A percentile compares a stretch with the other conserved stretches of the same genome.
These are phyloP conservation scores for Falco biarmicus DNA, from an alignment of 2,797 vertebrate genomes.

Conservation along the genomic window DNA sequence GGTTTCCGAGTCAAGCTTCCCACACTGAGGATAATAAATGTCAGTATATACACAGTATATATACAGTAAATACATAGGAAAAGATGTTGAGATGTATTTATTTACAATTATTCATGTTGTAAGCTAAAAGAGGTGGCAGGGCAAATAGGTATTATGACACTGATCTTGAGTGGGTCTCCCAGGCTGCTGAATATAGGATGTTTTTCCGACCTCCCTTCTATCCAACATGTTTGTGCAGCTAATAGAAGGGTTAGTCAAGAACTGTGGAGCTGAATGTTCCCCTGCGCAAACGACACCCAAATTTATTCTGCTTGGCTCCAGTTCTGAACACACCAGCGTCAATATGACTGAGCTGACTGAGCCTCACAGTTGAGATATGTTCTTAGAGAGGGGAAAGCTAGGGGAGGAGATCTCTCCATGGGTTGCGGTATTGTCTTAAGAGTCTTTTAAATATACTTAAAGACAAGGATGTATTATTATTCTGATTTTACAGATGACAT, in stretches of 20 bases:
- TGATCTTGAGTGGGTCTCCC: neutral
- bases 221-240: neutral
- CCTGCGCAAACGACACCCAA: neutral
- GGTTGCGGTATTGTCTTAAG: neutral
- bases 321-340: neutral
- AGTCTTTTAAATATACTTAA: neutral
- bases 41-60: neutral
- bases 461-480: neutral
- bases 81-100: neutral
- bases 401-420: neutral
- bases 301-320: neutral
- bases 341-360: neutral
- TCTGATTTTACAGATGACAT: neutral
- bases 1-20: neutral
- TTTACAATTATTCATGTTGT: neutral
- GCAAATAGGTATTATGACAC: neutral
- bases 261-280: neutral
- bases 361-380: neutral
- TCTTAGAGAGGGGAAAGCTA: neutral
- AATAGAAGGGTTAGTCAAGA: neutral
- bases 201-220: neutral
- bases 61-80: neutral
- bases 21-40: neutral
- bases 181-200: neutral
- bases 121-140: neutral